Evolutionary conservation across 1,140 invertebrate genomes (phyloP).

Genomic region (Brachionus rubens): DNA sequence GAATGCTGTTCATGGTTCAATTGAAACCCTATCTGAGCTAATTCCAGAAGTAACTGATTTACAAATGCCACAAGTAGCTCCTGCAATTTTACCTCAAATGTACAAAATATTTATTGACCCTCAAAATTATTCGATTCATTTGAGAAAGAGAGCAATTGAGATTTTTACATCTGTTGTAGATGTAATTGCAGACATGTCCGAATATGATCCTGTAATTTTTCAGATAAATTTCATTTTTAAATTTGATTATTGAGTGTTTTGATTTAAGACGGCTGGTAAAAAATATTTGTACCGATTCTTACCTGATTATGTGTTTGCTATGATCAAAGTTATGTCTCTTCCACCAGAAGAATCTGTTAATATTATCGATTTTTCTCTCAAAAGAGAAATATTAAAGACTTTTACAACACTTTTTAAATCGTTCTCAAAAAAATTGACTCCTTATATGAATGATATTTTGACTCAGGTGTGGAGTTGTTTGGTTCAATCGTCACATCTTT

Average conservation of each 20-base stretch:
- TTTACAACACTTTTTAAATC: slow-evolving; percentile 56
- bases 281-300: slow-evolving; percentile 68
- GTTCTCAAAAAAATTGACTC: slow-evolving; percentile 68
- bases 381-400: slow-evolving; percentile 67
- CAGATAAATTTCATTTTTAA: neutral
- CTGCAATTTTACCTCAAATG: slow-evolving; percentile 73
- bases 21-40: slow-evolving; percentile 72
- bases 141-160: slow-evolving; percentile 67
- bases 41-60: slow-evolving; percentile 69
- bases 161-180: slow-evolving; percentile 67
- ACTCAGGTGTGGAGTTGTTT: slow-evolving; percentile 71
- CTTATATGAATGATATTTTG: slow-evolving; percentile 64
- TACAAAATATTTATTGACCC: slow-evolving; percentile 69
- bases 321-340: slow-evolving; percentile 66
- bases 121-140: slow-evolving; percentile 66
- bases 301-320: slow-evolving; percentile 70
- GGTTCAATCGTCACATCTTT: slow-evolving; percentile 68
- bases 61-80: slow-evolving; percentile 71
- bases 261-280: slow-evolving; percentile 60
- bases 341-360: slow-evolving; percentile 63
- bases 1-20: slow-evolving; percentile 71
- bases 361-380: slow-evolving; percentile 67
- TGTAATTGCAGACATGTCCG: slow-evolving; percentile 65
- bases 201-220: slow-evolving; percentile 63
- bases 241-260: neutral